Evolutionary conservation across 2,888 invertebrate genomes (phyloP).

Genomic region (Alcis repandata): DNA sequence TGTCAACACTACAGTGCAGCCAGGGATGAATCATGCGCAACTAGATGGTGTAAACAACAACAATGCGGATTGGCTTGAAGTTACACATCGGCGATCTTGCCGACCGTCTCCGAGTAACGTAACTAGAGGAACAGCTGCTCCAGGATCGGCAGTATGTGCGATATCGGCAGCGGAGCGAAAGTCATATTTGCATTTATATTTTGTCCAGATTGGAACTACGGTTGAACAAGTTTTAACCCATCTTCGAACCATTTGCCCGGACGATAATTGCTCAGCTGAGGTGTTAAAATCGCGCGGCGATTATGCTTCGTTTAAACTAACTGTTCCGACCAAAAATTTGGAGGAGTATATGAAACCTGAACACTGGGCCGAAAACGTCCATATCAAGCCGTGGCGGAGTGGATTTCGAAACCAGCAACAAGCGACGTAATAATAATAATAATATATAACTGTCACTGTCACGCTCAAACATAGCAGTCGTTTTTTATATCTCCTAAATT

Average conservation of each 20-base stretch:
- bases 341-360: constrained; percentile 9
- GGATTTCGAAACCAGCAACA: constrained; percentile 25
- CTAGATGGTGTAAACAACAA: too few species aligned
- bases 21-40: too few species aligned
- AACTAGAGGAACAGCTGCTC: constrained; percentile 9
- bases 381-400: constrained; percentile 17
- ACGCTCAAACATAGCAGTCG: too few species aligned
- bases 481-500: too few species aligned
- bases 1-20: too few species aligned
- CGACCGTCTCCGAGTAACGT: constrained; percentile 9
- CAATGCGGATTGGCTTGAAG: constrained; percentile 6
- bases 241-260: constrained; percentile 7
- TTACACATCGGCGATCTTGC: not conserved
- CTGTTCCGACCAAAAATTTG: constrained; percentile 1
- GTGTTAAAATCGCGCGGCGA: constrained; percentile 17
- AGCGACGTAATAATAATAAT: too few species aligned
- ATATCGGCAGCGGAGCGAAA: constrained; percentile 7
- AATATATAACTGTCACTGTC: too few species aligned
- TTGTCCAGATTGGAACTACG: constrained; percentile 7
- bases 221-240: constrained; percentile 8
- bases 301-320: constrained; percentile 17
- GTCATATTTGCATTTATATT: constrained; percentile 16
- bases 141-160: not conserved
- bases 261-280: constrained; percentile 12
- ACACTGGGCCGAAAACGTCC: constrained; percentile 17